These are phyloP conservation scores for Microtus richardsoni DNA, from an alignment of 2,113 vertebrate species.

Conservation along the genomic window DNA sequence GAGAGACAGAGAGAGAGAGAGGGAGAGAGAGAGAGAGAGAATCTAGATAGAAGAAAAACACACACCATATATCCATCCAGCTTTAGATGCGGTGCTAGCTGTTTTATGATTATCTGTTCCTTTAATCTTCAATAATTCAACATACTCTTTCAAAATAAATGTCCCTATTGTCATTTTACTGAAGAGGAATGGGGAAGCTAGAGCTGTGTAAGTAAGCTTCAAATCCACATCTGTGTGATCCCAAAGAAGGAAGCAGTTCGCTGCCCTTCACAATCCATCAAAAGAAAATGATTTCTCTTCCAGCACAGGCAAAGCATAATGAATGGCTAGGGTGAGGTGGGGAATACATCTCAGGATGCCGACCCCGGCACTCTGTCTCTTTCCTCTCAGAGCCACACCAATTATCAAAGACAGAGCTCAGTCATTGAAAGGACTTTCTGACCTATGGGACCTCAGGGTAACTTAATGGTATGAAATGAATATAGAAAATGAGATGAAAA, in stretches of 20 bases:
- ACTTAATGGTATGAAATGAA: background rate
- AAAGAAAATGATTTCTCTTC: constrained; percentile 26
- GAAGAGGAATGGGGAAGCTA: background rate
- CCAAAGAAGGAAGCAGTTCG: background rate
- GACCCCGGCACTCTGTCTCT: background rate
- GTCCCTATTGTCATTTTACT: constrained; percentile 7
- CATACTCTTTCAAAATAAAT: background rate
- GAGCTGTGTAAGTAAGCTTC: background rate
- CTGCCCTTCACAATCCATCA: background rate
- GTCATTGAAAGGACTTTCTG: background rate
- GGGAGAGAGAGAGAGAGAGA: background rate
- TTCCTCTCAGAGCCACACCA: background rate
- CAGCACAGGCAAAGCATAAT: background rate
- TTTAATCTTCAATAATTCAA: background rate
- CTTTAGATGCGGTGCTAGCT: background rate
- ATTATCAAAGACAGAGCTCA: background rate
- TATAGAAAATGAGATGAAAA: background rate
- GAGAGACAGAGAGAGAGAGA: too few species aligned
- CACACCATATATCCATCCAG: too few species aligned
- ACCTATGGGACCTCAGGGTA: background rate
- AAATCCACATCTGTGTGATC: background rate
- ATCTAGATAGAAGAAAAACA: background rate
- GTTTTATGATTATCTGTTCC: background rate
- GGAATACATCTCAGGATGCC: background rate
- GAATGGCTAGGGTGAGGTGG: background rate